Conservation (phyloP, 2,113 vertebrate species). For the Bubo scandiacus region DNA sequence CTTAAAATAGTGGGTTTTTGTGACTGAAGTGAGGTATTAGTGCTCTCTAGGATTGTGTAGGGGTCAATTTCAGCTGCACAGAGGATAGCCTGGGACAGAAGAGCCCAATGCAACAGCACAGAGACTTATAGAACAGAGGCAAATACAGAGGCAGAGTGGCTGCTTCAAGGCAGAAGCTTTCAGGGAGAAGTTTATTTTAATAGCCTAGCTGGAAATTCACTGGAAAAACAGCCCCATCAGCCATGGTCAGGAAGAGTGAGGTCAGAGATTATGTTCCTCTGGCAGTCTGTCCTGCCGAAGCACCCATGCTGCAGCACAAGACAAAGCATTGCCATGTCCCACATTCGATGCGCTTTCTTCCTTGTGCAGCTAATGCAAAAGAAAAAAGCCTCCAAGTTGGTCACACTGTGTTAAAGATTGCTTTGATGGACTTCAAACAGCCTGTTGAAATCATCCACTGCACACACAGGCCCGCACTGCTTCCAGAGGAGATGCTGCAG, state of each 20-base stretch:
- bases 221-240: not conserved
- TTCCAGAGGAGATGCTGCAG: not conserved
- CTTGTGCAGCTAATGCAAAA: fast-evolving
- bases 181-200: not conserved
- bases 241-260: not conserved
- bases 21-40: not conserved
- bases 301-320: not conserved
- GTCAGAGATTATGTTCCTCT: not conserved
- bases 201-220: conserved; percentile 8
- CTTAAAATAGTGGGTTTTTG: not conserved
- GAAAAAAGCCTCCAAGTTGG: not conserved
- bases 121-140: not conserved
- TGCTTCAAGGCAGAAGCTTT: not conserved
- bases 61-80: not conserved
- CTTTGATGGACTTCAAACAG: not conserved
- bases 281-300: not conserved
- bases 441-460: not conserved
- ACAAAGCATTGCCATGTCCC: fast-evolving
- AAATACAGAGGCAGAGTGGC: not conserved
- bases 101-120: not conserved
- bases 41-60: not conserved
- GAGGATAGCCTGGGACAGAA: not conserved
- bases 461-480: fast-evolving
- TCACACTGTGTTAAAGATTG: not conserved
- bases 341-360: not conserved